phyloP scores from a whole-genome alignment of 2,888 invertebrate genomes.

The Strigamia crassipes region DNA sequence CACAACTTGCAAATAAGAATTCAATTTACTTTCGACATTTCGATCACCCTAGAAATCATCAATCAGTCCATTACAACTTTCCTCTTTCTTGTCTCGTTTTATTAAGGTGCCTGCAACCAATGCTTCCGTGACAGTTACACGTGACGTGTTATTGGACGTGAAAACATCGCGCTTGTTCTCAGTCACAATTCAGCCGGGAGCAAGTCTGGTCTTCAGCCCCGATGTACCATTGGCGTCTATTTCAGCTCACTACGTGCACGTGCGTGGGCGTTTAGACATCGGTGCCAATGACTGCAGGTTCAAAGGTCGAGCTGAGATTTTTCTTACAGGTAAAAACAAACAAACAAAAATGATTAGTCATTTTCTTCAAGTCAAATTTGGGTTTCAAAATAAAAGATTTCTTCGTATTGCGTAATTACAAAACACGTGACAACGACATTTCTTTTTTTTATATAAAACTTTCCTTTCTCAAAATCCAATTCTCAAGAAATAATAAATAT shows the following conservation, averaged over 20 bases:
- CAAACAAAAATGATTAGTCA: background rate
- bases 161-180: conserved; percentile 44
- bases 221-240: conserved; percentile 46
- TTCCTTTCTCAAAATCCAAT: background rate
- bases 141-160: conserved; percentile 44
- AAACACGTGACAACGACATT: background rate
- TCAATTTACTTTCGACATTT: background rate
- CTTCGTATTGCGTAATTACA: background rate
- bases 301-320: conserved; percentile 47
- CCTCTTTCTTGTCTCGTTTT: conserved; percentile 33
- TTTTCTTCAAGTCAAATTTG: background rate
- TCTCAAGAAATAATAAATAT: background rate
- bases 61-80: background rate
- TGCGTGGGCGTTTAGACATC: conserved; percentile 46
- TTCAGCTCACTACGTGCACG: conserved; percentile 40
- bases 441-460: background rate
- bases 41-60: background rate
- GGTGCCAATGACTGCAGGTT: conserved; percentile 47
- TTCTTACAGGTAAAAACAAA: conserved; percentile 45
- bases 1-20: background rate
- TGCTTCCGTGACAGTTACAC: conserved; percentile 33
- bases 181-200: conserved; percentile 41
- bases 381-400: background rate
- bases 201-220: conserved; percentile 47
- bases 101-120: conserved; percentile 44